These are phyloP conservation scores for Lanistes nyassanus DNA, from an alignment of 1,140 invertebrate genomes.

Conservation along the genomic window DNA sequence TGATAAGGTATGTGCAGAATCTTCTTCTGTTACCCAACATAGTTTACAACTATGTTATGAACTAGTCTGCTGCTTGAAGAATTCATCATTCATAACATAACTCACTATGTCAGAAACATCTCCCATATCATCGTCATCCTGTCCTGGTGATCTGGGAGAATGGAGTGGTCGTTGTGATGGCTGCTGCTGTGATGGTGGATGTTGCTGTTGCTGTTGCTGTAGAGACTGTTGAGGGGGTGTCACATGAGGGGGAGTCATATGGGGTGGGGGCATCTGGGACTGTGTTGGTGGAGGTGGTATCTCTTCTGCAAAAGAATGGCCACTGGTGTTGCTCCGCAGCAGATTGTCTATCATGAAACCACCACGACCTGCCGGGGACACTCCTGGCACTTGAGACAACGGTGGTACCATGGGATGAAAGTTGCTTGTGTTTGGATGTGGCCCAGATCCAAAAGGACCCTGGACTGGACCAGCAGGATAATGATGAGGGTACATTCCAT, in stretches of 20 bases:
- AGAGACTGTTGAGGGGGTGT: not conserved
- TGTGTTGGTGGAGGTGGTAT: not conserved
- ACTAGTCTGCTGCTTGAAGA: constrained; percentile 34
- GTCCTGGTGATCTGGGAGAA: constrained; percentile 3
- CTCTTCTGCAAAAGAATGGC: not conserved
- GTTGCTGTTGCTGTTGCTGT: not conserved
- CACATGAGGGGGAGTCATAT: constrained; percentile 12
- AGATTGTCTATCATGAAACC: constrained; percentile 53
- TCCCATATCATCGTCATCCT: constrained; percentile 21
- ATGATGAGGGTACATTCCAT: constrained; percentile 21
- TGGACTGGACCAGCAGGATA: constrained; percentile 19
- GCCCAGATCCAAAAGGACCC: constrained; percentile 13
- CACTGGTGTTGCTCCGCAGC: constrained; percentile 13
- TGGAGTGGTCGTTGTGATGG: not conserved
- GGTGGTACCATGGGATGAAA: constrained; percentile 13
- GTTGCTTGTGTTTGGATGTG: not conserved
- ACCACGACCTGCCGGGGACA: constrained; percentile 31
- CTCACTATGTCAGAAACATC: constrained; percentile 33
- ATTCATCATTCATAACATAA: constrained; percentile 37
- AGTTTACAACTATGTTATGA: constrained; percentile 1
- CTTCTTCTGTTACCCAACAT: too few species aligned
- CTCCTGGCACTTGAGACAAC: constrained; percentile 20
- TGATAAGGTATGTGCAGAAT: too few species aligned
- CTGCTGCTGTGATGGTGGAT: not conserved
- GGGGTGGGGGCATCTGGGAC: not conserved